These are phyloP conservation scores for Tinea semifulvella DNA, from an alignment of 2,888 invertebrate species.

Conservation along the genomic window DNA sequence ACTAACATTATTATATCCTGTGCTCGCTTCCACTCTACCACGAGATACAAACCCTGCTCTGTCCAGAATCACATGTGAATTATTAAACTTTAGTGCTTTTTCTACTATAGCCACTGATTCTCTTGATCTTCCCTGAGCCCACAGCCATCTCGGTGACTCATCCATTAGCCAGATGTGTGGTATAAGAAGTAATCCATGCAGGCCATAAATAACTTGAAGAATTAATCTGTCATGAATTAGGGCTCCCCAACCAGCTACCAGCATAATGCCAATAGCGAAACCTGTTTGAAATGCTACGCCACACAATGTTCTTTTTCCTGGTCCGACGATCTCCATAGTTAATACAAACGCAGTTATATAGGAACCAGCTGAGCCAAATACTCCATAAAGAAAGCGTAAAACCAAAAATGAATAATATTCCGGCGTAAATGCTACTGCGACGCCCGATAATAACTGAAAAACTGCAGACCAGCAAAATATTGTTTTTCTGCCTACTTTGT, in stretches of 20 bases:
- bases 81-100: slow-evolving; percentile 79
- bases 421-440: slow-evolving; percentile 80
- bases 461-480: slow-evolving; percentile 84
- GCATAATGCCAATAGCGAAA: slow-evolving; percentile 83
- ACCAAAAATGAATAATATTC: slow-evolving; percentile 78
- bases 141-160: slow-evolving; percentile 89
- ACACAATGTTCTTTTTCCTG: slow-evolving; percentile 80
- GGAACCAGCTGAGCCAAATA: slow-evolving; percentile 85
- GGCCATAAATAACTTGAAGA: slow-evolving; percentile 81
- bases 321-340: slow-evolving; percentile 85
- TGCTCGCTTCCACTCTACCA: slow-evolving; percentile 56
- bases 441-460: slow-evolving; percentile 74
- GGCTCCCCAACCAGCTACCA: slow-evolving; percentile 85
- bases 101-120: slow-evolving; percentile 80
- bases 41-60: slow-evolving; percentile 72
- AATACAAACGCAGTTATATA: slow-evolving; percentile 74
- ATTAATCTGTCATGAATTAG: slow-evolving; percentile 75
- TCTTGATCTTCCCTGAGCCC: slow-evolving; percentile 79
- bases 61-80: slow-evolving; percentile 69
- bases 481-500: slow-evolving; percentile 82
- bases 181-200: slow-evolving; percentile 76
- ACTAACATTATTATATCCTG: slow-evolving; percentile 38
- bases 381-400: slow-evolving; percentile 76
- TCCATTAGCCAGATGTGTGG: slow-evolving; percentile 90
- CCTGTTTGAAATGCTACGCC: slow-evolving; percentile 82